Percentiles rank a stretch among this genome's conserved stretches.
These are phyloP conservation scores for Monodelphis domestica DNA, from an alignment of 2,797 vertebrate species.

Conservation along the genomic window DNA sequence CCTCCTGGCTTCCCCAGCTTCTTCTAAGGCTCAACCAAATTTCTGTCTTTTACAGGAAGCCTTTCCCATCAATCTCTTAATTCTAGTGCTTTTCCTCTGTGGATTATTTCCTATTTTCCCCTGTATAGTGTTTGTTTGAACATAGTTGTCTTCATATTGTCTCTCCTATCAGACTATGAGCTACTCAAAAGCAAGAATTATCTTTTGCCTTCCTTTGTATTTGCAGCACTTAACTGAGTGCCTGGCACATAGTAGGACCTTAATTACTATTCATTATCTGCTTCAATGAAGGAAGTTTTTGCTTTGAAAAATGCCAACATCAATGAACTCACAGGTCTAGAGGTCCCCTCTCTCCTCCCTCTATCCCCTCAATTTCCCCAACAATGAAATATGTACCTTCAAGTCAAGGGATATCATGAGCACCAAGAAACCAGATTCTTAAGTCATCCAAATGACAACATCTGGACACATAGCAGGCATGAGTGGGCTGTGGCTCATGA, in stretches of 20 bases:
- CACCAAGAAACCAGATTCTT: neutral
- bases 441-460: neutral
- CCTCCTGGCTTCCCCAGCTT: neutral
- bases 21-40: neutral
- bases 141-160: too few species aligned
- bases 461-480: neutral
- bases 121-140: too few species aligned
- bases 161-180: too few species aligned
- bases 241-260: neutral
- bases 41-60: neutral
- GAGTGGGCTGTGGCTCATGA: neutral
- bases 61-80: neutral
- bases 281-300: neutral
- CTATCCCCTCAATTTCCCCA: neutral
- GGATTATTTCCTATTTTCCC: too few species aligned
- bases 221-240: neutral
- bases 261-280: neutral
- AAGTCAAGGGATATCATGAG: neutral
- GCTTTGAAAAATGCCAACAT: neutral
- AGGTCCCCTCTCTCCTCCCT: neutral
- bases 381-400: neutral
- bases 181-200: too few species aligned
- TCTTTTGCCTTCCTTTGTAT: too few species aligned
- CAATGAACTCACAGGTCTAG: neutral
- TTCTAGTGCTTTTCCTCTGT: neutral